Evolutionary conservation across 1,140 invertebrate genomes (phyloP).

Genomic region (Drosophila nasuta): DNA sequence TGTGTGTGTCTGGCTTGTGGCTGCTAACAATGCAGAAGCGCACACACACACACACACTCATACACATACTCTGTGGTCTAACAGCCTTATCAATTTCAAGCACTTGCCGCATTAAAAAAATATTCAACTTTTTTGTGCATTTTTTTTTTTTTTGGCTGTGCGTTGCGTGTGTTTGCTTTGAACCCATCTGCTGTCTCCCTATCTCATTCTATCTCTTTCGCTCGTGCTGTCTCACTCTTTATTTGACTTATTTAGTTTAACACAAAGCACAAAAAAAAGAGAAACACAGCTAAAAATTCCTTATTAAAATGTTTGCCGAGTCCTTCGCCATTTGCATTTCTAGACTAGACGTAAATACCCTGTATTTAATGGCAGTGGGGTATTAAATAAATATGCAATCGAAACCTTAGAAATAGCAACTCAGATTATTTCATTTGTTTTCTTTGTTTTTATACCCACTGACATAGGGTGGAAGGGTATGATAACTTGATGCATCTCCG

Average conservation of each 20-base stretch:
- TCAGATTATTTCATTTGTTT: too few species aligned
- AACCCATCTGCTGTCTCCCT: slow-evolving; percentile 24
- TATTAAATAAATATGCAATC: not conserved
- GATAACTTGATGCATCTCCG: too few species aligned
- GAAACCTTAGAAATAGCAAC: too few species aligned
- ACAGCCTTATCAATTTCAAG: slow-evolving; percentile 78
- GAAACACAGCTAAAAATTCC: slow-evolving; percentile 27
- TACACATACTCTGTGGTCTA: slow-evolving; percentile 38
- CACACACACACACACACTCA: slow-evolving; percentile 1
- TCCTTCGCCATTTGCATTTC: slow-evolving; percentile 69
- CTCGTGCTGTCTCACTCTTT: slow-evolving; percentile 43
- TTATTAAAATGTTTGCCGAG: slow-evolving; percentile 75
- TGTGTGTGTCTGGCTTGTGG: slow-evolving; percentile 34
- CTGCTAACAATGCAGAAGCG: slow-evolving; percentile 65
- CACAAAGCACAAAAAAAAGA: slow-evolving; percentile 25
- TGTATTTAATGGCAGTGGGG: not conserved
- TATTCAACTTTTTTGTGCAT: slow-evolving; percentile 51
- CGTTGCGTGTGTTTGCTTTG: slow-evolving; percentile 51
- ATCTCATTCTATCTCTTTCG: not conserved
- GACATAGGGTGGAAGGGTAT: too few species aligned
- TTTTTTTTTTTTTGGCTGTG: slow-evolving; percentile 11
- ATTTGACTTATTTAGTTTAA: slow-evolving; percentile 79
- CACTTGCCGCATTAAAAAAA: slow-evolving; percentile 71
- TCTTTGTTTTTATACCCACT: too few species aligned
- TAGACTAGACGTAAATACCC: not conserved